Evolutionary conservation across 2,797 vertebrate species (phyloP), one percentile per base, ranked within the genome.

Genomic region (Poeciliopsis turneri): DNA sequence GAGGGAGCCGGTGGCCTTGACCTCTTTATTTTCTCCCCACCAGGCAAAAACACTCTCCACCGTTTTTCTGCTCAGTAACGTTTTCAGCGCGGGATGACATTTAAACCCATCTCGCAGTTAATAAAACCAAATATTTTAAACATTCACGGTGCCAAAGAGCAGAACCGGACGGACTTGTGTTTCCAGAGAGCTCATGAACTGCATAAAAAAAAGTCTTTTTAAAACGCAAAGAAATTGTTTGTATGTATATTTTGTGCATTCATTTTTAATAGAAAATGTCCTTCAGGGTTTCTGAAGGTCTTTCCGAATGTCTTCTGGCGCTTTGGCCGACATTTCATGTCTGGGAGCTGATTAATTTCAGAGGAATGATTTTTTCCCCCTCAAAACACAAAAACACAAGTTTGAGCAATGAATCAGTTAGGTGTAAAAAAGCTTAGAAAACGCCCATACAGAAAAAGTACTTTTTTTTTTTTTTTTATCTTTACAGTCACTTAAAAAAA

Each of bases 11-110:
- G 46, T 15, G 9, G 55, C 11, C 28, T 45, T 64, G 55, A 75
- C 74, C 74, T 74, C 39, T 43, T 36, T 28, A 61, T 75, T 75
- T 59, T 61, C 41, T 75, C 41, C 74, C 59, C n/a, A 46, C 4
- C 41, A 75, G 43, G 55, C 41, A 33, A 46, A 61, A 61, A 33
- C n/a, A 43, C 46, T 59, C 23, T 39, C 49, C 33, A 28, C 53
- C 1, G 53, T 57, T 74, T 55, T 55, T 16, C 36, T 57, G 39
- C 5, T 18, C 16, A 23, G 53, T 74, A 25, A n/a, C 25, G 51
- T 43, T 74, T 39, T 59, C 25, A 61, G n/a, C 0, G 7, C n/a
- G 41, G 41, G 45, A n/a, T 25, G 66, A 45, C 41, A 69, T 43
- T 69, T n/a, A 69, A 72, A 23, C 72, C 16, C 11, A 25, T 33